These are phyloP conservation scores for Calliphora vicina DNA, from an alignment of 1,140 invertebrate genomes.

Conservation along the genomic window DNA sequence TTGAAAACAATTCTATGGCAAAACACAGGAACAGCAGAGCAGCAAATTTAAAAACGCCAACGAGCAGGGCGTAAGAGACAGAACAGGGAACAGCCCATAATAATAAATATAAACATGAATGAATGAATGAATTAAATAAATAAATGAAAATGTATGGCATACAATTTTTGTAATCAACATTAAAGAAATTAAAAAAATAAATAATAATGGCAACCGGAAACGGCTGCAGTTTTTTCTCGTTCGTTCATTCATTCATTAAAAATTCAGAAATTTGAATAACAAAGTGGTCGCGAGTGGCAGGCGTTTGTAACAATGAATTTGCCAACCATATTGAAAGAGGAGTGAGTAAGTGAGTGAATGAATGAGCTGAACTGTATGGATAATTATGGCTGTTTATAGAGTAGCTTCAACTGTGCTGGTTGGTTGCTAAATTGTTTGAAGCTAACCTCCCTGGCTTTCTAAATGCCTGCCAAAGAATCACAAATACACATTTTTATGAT, in stretches of 20 bases:
- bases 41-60: background rate
- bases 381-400: background rate
- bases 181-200: background rate
- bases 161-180: slow-evolving; percentile 28
- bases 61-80: background rate
- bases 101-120: background rate
- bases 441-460: background rate
- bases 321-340: slow-evolving; percentile 2
- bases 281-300: slow-evolving; percentile 24
- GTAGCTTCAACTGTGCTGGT: background rate
- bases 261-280: background rate
- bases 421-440: slow-evolving; percentile 23
- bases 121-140: background rate
- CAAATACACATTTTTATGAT: background rate
- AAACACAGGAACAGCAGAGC: background rate
- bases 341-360: background rate
- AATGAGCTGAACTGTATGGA: background rate
- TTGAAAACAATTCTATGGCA: background rate
- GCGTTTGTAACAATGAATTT: slow-evolving; percentile 6
- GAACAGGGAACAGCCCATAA: background rate
- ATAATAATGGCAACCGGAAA: slow-evolving; percentile 30
- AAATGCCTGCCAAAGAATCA: too few relatives aligned
- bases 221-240: slow-evolving; percentile 19
- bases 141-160: background rate
- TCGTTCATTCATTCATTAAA: background rate